phyloP scores from a whole-genome alignment of 2,797 vertebrate genomes.

The Rhinella marina region DNA sequence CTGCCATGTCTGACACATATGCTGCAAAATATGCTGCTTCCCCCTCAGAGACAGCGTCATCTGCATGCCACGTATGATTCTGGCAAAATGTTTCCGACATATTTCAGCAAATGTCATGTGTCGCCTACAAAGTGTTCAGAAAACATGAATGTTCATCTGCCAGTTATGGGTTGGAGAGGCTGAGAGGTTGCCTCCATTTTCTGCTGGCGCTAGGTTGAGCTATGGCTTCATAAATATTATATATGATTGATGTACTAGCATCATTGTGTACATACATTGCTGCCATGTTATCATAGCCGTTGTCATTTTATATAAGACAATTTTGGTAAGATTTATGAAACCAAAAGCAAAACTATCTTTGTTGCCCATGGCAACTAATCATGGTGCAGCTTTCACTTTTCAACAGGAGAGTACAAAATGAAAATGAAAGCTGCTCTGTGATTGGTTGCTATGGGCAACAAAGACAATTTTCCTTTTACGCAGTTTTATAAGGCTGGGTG shows the following conservation, averaged over 20 bases:
- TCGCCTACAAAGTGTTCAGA: background rate
- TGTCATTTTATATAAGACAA: background rate
- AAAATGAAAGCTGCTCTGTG: too few relatives aligned
- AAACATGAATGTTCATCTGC: background rate
- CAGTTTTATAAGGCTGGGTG: too few relatives aligned
- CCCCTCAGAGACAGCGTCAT: background rate
- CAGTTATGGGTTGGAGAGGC: too few relatives aligned
- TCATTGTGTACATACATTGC: background rate
- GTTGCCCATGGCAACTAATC: too few relatives aligned
- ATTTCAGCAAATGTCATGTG: background rate
- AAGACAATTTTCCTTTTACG: too few relatives aligned
- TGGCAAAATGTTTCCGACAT: background rate
- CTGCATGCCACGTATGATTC: background rate
- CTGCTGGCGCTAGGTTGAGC: background rate
- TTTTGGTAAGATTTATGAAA: too few relatives aligned
- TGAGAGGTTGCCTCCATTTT: background rate
- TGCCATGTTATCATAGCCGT: background rate
- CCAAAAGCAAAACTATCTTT: too few relatives aligned
- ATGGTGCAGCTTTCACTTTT: too few relatives aligned
- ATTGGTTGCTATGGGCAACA: too few relatives aligned
- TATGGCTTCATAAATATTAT: too few relatives aligned
- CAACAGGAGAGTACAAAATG: too few relatives aligned
- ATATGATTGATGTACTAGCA: background rate
- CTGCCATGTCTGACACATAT: background rate
- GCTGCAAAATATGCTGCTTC: background rate